Evolutionary conservation across 2,797 vertebrate genomes (phyloP), one percentile per base, ranked within the genome.

Genomic region (Poecilia gillii): DNA sequence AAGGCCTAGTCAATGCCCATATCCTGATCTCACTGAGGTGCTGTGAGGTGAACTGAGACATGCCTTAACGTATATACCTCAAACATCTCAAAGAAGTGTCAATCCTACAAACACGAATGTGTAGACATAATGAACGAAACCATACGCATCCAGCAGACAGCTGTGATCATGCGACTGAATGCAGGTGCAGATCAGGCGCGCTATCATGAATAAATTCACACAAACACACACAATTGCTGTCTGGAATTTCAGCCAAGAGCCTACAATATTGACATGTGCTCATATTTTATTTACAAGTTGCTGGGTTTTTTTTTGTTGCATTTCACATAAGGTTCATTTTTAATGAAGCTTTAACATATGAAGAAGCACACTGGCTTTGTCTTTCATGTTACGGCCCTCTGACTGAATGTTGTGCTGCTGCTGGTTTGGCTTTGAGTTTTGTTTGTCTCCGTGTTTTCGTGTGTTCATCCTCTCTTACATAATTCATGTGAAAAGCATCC

Each of bases 401-500:
- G 41, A 49, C 39, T 43, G 66, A 8, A 55, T 72, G 46, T 76
- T 64, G 66, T 31, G 74, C 41, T 75, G 49, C 71, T 85, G 28
- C 0, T 1, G 71, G 36, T 80, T 82, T 72, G 74, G 20, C 75
- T 85, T 41, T 47, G 75, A 72, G 75, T 73, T 45, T 9, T 1
- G 14, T 72, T 41, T 16, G 62, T 77, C 76, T n/a, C 41, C 20
- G 64, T 72, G 81, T 76, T 66, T 49, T 23, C 7, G 9, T 55
- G 72, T 74, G 71, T 55, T 84, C 41, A 14, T 75, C 53, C 59
- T 78, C 33, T 81, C 59, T 62, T 89, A 70, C 82, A 89, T 91
- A 89, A 88, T 90, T 92, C 81, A 92, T 91, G 80, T 36, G 33
- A 25, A 76, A 78, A 82, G 68, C 66, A 80, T 55, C 57, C 70